These are phyloP conservation scores for Diadegma fenestrale DNA, from an alignment of 2,888 invertebrate species.

Conservation along the genomic window DNA sequence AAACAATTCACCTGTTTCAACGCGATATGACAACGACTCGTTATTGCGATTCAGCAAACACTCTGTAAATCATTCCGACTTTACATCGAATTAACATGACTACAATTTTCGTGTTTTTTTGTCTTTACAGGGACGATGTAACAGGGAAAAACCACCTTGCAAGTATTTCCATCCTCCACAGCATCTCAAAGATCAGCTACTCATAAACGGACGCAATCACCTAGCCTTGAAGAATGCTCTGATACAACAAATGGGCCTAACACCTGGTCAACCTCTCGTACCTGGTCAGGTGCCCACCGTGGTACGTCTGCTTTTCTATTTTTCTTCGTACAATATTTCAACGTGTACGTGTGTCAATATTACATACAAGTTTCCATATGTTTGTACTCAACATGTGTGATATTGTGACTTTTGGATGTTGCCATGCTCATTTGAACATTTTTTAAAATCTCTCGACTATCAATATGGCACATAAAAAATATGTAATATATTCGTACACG, in stretches of 20 bases:
- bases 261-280: conserved; percentile 95
- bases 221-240: conserved; percentile 99
- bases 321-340: conserved; percentile 20
- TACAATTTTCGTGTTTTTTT: conserved; percentile 28
- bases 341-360: background rate
- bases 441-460: conserved; percentile 27
- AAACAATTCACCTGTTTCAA: background rate
- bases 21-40: background rate
- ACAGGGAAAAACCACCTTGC: conserved; percentile 99
- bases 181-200: conserved; percentile 99
- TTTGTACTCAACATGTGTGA: conserved; percentile 32
- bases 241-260: conserved; percentile 98
- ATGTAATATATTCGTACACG: conserved; percentile 14
- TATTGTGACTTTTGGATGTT: conserved; percentile 74
- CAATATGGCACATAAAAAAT: conserved; percentile 16
- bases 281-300: conserved; percentile 97
- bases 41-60: background rate
- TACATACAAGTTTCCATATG: conserved; percentile 2
- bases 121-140: conserved; percentile 97
- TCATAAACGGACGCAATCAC: conserved; percentile 99
- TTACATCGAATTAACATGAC: background rate
- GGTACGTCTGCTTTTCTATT: conserved; percentile 88
- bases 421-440: conserved; percentile 71
- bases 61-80: background rate
- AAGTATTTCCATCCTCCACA: conserved; percentile 99